A percentile compares a stretch with the other conserved stretches of the same genome.
phyloP scores from a whole-genome alignment of 2,888 invertebrate genomes.

The Orthonychiurus folsomi region DNA sequence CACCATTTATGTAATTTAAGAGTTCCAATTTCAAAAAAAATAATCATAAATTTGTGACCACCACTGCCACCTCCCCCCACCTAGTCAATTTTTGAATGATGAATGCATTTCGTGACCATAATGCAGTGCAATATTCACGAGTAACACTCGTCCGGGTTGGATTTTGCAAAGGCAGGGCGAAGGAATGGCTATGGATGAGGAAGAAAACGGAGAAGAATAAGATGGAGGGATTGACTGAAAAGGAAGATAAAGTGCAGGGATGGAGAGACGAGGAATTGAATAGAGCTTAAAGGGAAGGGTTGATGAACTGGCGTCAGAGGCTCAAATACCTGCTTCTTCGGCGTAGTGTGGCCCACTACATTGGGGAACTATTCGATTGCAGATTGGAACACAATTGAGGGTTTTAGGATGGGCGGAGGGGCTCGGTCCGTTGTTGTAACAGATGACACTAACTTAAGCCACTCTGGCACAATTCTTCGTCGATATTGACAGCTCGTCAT shows the following conservation, averaged over 20 bases:
- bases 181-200: background rate
- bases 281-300: background rate
- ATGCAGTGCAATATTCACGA: too few species aligned
- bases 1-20: background rate
- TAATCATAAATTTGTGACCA: too few species aligned
- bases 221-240: background rate
- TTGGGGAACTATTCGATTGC: too few species aligned
- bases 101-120: too few species aligned
- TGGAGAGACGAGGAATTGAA: background rate
- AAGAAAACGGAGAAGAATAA: background rate
- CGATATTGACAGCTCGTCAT: background rate
- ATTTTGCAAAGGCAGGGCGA: background rate
- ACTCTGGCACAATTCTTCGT: background rate
- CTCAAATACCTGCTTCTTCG: too few species aligned
- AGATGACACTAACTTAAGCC: background rate
- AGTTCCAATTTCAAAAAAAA: background rate
- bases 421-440: background rate
- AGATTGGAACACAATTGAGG: background rate
- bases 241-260: background rate
- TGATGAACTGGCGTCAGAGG: too few species aligned
- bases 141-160: background rate
- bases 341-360: too few species aligned
- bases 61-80: too few species aligned
- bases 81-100: too few species aligned
- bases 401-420: background rate